Evolutionary conservation across 2,113 vertebrate species (phyloP).

Genomic region (Perca schrenkii): DNA sequence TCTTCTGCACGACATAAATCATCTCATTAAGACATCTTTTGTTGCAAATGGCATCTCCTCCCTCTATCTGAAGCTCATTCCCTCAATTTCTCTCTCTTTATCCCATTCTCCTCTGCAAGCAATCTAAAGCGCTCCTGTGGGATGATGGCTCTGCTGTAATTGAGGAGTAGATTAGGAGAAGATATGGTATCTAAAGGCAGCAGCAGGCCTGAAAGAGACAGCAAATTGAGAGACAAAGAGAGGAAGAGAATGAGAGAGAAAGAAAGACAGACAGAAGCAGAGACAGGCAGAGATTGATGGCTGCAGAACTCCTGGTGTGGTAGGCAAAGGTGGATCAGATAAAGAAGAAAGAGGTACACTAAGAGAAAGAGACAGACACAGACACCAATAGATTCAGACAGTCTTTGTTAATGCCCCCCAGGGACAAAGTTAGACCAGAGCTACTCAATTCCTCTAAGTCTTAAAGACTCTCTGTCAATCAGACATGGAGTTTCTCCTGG

Average conservation of each 20-base stretch:
- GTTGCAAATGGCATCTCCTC: constrained; percentile 55
- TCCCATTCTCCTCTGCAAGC: constrained; percentile 42
- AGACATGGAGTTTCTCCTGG: constrained; percentile 21
- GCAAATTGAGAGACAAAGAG: constrained; percentile 37
- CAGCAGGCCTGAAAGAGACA: constrained; percentile 52
- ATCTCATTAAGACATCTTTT: constrained; percentile 71
- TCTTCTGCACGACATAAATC: constrained; percentile 52
- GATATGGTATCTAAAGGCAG: constrained; percentile 68
- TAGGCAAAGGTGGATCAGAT: constrained; percentile 63
- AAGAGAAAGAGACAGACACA: constrained; percentile 17
- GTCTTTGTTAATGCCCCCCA: constrained; percentile 55
- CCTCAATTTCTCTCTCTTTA: constrained; percentile 48
- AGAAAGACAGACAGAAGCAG: constrained; percentile 36
- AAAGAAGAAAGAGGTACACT: constrained; percentile 42
- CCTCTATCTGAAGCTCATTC: constrained; percentile 39
- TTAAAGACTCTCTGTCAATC: constrained; percentile 50
- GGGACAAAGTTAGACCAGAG: constrained; percentile 55
- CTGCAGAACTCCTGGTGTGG: constrained; percentile 48
- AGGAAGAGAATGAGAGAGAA: constrained; percentile 19
- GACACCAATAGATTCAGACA: constrained; percentile 34
- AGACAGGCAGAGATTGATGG: constrained; percentile 62
- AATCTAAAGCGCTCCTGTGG: constrained; percentile 56
- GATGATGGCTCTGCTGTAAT: constrained; percentile 67
- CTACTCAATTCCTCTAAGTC: constrained; percentile 36
- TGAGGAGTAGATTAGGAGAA: constrained; percentile 70